These are phyloP conservation scores for Xiphydria camelus DNA, from an alignment of 2,888 invertebrate genomes.

Conservation along the genomic window DNA sequence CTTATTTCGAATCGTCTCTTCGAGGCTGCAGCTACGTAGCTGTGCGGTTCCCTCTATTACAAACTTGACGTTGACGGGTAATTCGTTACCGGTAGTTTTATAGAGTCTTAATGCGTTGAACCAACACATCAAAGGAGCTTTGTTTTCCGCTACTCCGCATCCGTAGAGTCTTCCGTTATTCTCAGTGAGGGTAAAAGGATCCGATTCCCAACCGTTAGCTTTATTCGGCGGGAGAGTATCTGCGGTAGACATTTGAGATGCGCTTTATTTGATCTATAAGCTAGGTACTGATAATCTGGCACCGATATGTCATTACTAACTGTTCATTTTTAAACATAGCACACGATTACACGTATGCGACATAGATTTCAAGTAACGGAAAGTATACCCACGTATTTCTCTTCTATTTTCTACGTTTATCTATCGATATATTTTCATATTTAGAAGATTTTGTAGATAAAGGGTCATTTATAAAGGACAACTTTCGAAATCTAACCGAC, in stretches of 20 bases:
- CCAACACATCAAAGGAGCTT: constrained; percentile 33
- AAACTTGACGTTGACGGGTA: constrained; percentile 36
- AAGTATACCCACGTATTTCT: too few relatives aligned
- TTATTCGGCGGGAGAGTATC: constrained; percentile 17
- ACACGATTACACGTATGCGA: too few relatives aligned
- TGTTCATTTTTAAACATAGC: too few relatives aligned
- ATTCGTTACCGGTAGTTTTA: constrained; percentile 20
- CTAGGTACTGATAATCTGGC: neutral
- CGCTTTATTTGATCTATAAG: neutral
- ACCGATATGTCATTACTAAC: too few relatives aligned
- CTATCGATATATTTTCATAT: too few relatives aligned
- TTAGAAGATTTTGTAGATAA: too few relatives aligned
- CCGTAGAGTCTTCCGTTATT: constrained; percentile 28
- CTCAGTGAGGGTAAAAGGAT: constrained; percentile 22
- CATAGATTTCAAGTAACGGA: too few relatives aligned
- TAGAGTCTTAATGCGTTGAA: constrained; percentile 31
- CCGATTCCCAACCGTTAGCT: constrained; percentile 7
- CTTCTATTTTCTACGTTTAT: too few relatives aligned
- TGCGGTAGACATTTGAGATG: constrained; percentile 4
- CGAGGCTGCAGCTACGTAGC: constrained; percentile 25
- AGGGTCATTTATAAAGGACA: too few relatives aligned
- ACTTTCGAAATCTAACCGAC: constrained; percentile 33
- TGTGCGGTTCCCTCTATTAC: constrained; percentile 33
- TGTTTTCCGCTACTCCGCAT: constrained; percentile 27
- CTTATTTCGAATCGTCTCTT: constrained; percentile 22